Base-by-base conservation (phyloP, 2,888 invertebrate genomes). In the Trissonchulus latispiculum region DNA sequence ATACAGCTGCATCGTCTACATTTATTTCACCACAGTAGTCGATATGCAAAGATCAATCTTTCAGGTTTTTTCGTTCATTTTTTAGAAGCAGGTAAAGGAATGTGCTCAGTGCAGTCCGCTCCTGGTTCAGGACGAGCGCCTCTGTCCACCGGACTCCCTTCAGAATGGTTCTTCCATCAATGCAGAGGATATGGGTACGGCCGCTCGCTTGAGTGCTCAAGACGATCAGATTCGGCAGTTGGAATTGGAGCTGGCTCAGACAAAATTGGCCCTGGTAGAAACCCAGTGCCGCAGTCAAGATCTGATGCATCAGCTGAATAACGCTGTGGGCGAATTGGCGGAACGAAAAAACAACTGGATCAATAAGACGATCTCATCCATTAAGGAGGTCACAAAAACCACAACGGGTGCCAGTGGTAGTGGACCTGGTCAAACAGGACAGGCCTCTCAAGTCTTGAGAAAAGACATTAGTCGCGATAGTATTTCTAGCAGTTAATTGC, bases 241-340 rank as follows among this genome's bases (percentile, higher is more conserved):
- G 29, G 99, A 99, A 84, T 86, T 96, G 75, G 96, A 99, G 81
- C 85, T 99, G 78, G 99, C 97, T 1, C 93, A 95, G 83, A 94
- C 96, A 0, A 99, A 99, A 84, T 86, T 99, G 77, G 95, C 94
- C 0, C 90, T 96, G 77, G 99, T 97, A 2, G 95, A 99, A 85
- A 92, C 95, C 0, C 93, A 96, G 85, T 96, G 96, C 86, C 89
- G 90, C 82, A 95, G 93, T 84, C 95, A 95, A 88, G 92, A 93
- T 83, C 85, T 97, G 76, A 92, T 91, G 61, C 95, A 97, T 85
- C 92, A 93, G 81, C 85, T 95, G 72, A 90, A 31, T 18, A 23
- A 8, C 36, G 36, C 18, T 33, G 29, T 62, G 31, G 33, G 31
- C 23, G 66, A 62, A 29, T 33, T 35, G 62, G 72, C 29, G 36